A percentile compares a stretch with the other conserved stretches of the same genome.
These are phyloP conservation scores for Xanthorhoe designata DNA, from an alignment of 2,888 invertebrate species.

Conservation along the genomic window DNA sequence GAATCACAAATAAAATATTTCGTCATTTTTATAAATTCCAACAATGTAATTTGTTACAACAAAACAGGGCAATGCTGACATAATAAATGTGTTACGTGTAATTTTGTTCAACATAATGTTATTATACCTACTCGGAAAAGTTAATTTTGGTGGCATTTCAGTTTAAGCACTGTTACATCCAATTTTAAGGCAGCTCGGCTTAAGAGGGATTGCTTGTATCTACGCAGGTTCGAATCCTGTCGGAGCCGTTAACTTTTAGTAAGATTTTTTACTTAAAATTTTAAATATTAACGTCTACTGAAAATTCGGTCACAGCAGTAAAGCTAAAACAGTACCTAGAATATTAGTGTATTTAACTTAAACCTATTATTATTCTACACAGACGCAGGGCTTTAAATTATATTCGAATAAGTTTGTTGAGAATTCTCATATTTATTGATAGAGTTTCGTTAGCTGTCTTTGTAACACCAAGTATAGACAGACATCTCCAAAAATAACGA, in stretches of 20 bases:
- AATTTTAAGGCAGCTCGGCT: too few relatives aligned
- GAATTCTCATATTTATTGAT: neutral
- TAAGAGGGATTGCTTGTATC: too few relatives aligned
- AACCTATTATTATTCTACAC: too few relatives aligned
- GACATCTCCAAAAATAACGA: neutral
- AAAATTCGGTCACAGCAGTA: conserved; percentile 21
- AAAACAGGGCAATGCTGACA: conserved; percentile 12
- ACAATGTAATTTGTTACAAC: conserved; percentile 19
- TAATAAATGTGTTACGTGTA: conserved; percentile 3
- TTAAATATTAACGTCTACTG: conserved; percentile 1
- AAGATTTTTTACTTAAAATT: too few relatives aligned
- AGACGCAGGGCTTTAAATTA: too few relatives aligned
- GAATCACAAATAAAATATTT: conserved; percentile 1
- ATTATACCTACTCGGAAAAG: conserved; percentile 14
- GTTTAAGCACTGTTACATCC: conserved; percentile 6
- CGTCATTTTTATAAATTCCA: conserved; percentile 17
- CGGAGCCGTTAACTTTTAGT: too few relatives aligned
- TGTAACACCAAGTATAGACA: neutral
- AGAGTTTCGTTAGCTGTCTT: neutral
- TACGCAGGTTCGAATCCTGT: too few relatives aligned
- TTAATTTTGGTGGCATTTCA: conserved; percentile 21
- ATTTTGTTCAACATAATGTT: conserved; percentile 14
- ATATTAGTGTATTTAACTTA: neutral
- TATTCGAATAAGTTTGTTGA: too few relatives aligned
- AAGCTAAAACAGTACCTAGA: neutral